Percentiles rank a stretch among this genome's conserved stretches.
Evolutionary conservation across 2,797 vertebrate species (phyloP).

Genomic region (Orientallactaga sibirica): DNA sequence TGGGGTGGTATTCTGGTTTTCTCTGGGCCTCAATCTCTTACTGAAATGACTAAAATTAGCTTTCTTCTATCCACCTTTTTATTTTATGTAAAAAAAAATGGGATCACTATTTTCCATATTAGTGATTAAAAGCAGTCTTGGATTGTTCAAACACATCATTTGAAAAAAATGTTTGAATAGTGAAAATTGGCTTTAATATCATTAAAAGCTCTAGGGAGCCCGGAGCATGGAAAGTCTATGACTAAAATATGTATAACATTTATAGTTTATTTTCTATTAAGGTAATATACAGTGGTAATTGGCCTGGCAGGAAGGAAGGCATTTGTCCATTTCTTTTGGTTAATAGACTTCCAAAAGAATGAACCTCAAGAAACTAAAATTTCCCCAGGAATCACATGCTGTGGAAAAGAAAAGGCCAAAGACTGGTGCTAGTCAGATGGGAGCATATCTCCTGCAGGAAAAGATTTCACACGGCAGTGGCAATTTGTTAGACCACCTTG

Average conservation of each 20-base stretch:
- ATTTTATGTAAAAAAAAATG: constrained; percentile 14
- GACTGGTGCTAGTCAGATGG: too few relatives aligned
- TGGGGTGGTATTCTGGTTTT: too few relatives aligned
- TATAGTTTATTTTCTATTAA: constrained; percentile 18
- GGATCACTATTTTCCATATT: background rate
- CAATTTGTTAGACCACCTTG: too few relatives aligned
- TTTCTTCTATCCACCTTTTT: background rate
- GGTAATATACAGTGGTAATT: background rate
- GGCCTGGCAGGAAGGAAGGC: background rate
- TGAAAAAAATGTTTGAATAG: constrained; percentile 21
- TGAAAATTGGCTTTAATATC: constrained; percentile 43
- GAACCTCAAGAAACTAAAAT: too few relatives aligned
- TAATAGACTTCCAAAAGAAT: too few relatives aligned
- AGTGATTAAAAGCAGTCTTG: background rate
- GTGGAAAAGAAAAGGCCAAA: too few relatives aligned
- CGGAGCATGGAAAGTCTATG: background rate
- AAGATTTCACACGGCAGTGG: too few relatives aligned
- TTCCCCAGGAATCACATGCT: too few relatives aligned
- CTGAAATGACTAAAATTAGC: too few relatives aligned
- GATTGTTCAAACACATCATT: background rate
- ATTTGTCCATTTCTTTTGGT: too few relatives aligned
- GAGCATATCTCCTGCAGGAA: too few relatives aligned
- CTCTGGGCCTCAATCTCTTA: too few relatives aligned
- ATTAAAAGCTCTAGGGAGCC: background rate
- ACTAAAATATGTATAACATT: constrained; percentile 12